These are phyloP conservation scores for Mantis religiosa DNA, from an alignment of 2,888 invertebrate species.

Conservation along the genomic window DNA sequence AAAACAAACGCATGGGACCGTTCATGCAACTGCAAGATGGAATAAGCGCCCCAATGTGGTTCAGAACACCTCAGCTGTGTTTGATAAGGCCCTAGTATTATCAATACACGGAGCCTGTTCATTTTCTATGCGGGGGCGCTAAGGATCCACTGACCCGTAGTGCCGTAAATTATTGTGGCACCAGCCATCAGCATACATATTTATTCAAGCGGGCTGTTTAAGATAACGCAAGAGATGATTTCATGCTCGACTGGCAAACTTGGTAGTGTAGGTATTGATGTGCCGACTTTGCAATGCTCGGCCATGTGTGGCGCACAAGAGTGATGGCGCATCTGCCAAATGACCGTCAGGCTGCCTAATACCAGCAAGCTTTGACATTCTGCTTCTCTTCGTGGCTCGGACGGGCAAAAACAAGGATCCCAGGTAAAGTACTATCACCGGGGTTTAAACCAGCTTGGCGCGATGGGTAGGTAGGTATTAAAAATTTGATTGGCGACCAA, in stretches of 20 bases:
- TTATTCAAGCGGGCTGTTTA: conserved; percentile 13
- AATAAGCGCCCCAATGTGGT: background rate
- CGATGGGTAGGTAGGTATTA: too few species aligned
- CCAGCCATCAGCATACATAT: conserved; percentile 10
- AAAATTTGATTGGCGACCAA: too few species aligned
- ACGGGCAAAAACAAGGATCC: too few species aligned
- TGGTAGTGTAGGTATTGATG: background rate
- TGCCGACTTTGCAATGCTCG: conserved; percentile 8
- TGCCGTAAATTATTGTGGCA: background rate
- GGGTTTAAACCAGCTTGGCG: too few species aligned
- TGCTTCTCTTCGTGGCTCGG: background rate
- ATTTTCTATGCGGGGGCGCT: background rate
- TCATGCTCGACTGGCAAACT: background rate
- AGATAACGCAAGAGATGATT: conserved; percentile 10
- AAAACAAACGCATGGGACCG: too few species aligned
- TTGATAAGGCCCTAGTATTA: background rate
- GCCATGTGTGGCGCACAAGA: conserved; percentile 2
- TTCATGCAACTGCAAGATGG: background rate
- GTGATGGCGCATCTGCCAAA: background rate
- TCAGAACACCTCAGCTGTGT: background rate
- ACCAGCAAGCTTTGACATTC: background rate
- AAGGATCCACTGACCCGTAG: background rate
- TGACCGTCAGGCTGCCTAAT: background rate
- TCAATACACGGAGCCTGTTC: background rate
- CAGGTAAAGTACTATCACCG: too few species aligned